Evolutionary conservation across 2,113 vertebrate species (phyloP).

Genomic region (Istiophorus platypterus): DNA sequence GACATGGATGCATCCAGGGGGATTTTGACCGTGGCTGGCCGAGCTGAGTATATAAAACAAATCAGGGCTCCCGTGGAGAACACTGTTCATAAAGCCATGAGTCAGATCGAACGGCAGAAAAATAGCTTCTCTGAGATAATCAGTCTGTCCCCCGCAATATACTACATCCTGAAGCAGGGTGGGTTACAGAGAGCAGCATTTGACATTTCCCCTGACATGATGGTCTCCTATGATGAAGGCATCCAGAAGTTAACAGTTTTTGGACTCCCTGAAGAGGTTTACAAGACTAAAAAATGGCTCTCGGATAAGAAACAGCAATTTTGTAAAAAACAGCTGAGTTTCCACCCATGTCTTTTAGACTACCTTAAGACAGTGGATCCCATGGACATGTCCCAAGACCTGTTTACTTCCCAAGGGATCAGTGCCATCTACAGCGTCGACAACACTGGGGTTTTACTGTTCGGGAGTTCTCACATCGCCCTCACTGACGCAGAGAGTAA

Average conservation of each 20-base stretch:
- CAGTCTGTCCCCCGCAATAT: constrained; percentile 65
- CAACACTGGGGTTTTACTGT: constrained; percentile 71
- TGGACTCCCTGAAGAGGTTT: constrained; percentile 83
- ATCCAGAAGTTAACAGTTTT: constrained; percentile 74
- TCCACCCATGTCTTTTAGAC: constrained; percentile 72
- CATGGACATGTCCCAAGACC: constrained; percentile 74
- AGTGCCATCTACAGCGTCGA: constrained; percentile 81
- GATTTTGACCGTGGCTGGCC: constrained; percentile 82
- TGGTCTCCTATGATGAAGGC: constrained; percentile 75
- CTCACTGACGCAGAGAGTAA: constrained; percentile 84
- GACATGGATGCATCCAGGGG: constrained; percentile 52
- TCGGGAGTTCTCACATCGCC: constrained; percentile 62
- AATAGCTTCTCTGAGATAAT: constrained; percentile 77
- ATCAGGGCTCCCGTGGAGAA: constrained; percentile 71
- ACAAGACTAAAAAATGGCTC: constrained; percentile 82
- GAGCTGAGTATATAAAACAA: constrained; percentile 71
- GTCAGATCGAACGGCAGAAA: constrained; percentile 78
- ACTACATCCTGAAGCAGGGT: constrained; percentile 80
- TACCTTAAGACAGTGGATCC: constrained; percentile 82
- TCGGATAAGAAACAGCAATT: constrained; percentile 75
- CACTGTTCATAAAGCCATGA: constrained; percentile 57
- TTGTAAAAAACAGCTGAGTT: constrained; percentile 56
- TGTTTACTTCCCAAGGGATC: constrained; percentile 85
- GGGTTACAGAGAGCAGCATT: constrained; percentile 67
- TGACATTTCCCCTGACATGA: constrained; percentile 74